These are phyloP conservation scores for Drosophila santomea DNA, from an alignment of 1,140 invertebrate species.

Conservation along the genomic window DNA sequence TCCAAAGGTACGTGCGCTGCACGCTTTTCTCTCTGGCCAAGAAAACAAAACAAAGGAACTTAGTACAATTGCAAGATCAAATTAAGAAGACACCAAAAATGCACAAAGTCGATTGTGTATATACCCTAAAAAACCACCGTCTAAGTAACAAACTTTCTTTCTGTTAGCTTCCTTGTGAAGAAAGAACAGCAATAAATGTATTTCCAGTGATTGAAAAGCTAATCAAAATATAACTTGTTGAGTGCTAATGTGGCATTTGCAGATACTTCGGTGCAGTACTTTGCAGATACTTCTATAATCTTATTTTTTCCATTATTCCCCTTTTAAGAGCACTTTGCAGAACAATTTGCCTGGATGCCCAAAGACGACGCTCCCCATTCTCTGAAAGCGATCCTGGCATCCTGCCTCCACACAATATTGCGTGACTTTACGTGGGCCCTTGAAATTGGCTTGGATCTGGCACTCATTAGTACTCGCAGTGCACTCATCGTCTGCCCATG, in stretches of 20 bases:
- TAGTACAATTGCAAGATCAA: constrained; percentile 39
- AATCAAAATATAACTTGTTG: no score
- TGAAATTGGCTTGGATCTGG: constrained; percentile 70
- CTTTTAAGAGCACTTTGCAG: constrained; percentile 1
- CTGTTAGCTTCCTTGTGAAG: no score
- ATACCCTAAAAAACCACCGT: constrained; percentile 6
- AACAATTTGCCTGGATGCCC: constrained; percentile 6
- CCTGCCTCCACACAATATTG: constrained; percentile 53
- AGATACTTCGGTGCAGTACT: no score
- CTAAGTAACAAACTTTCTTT: no score
- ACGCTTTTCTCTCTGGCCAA: constrained; percentile 51
- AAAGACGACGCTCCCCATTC: constrained; percentile 13
- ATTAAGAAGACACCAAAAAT: background rate
- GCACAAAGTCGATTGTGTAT: background rate
- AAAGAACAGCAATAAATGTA: no score
- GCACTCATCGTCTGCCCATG: constrained; percentile 47
- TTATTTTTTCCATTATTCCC: background rate
- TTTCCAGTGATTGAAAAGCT: no score
- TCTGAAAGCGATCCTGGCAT: constrained; percentile 32
- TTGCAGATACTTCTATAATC: no score
- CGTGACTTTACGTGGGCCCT: constrained; percentile 66
- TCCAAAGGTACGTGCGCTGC: constrained; percentile 66
- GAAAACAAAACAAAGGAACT: constrained; percentile 34
- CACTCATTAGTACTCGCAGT: constrained; percentile 74
- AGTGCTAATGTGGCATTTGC: no score